Percentiles rank a stretch among this genome's conserved stretches.
Conservation (phyloP, 2,888 invertebrate species). For the Steinernema scapterisci region DNA sequence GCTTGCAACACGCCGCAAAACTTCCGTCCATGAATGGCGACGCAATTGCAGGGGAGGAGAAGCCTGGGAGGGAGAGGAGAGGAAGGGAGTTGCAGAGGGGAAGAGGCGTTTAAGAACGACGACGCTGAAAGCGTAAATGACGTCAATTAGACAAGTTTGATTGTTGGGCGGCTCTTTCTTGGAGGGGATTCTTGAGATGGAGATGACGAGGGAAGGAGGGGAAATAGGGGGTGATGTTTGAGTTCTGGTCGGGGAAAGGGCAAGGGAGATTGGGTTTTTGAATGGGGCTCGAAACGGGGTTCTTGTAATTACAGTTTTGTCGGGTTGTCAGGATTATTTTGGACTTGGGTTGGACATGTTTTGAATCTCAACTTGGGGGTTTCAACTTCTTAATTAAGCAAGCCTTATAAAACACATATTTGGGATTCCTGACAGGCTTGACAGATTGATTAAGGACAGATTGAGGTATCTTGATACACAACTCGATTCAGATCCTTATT, state of each 20-base stretch:
- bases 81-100: background rate
- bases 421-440: too few relatives aligned
- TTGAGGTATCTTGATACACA: too few relatives aligned
- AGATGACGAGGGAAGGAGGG: background rate
- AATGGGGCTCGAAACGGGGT: background rate
- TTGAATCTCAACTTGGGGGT: too few relatives aligned
- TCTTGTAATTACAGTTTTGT: too few relatives aligned
- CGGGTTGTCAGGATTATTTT: too few relatives aligned
- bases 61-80: background rate
- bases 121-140: slow-evolving; percentile 6
- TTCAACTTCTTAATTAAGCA: too few relatives aligned
- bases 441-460: too few relatives aligned
- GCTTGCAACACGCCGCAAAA: slow-evolving; percentile 16
- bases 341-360: too few relatives aligned
- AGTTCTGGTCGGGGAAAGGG: background rate
- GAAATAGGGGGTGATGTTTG: too few relatives aligned
- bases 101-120: background rate
- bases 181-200: background rate
- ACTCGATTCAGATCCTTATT: too few relatives aligned
- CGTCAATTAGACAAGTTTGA: slow-evolving; percentile 28
- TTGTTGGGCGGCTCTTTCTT: background rate
- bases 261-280: background rate
- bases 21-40: slow-evolving; percentile 7
- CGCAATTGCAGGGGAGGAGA: background rate
- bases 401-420: too few relatives aligned